phyloP scores from a whole-genome alignment of 2,113 vertebrate genomes.

The Anhinga rufa region DNA sequence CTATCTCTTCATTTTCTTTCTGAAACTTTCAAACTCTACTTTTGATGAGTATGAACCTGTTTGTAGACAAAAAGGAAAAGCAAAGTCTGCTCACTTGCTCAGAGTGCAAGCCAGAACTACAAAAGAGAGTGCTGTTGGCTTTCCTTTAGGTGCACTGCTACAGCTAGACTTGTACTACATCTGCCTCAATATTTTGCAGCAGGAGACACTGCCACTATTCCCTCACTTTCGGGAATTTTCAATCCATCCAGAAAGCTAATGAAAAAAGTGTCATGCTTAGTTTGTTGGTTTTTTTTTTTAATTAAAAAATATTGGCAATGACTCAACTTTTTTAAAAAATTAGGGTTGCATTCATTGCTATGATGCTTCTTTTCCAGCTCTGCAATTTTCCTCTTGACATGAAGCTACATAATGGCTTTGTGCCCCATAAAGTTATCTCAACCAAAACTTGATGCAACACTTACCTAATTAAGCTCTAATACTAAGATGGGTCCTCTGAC shows the following conservation, averaged over 20 bases:
- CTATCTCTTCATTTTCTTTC: neutral
- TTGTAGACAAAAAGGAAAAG: neutral
- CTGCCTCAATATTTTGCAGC: neutral
- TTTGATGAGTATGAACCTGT: neutral
- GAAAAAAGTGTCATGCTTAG: neutral
- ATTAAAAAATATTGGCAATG: neutral
- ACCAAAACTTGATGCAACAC: conserved; percentile 42
- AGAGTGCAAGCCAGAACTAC: neutral
- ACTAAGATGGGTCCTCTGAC: conserved; percentile 10
- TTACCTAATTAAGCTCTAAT: conserved; percentile 55
- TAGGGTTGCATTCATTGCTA: neutral
- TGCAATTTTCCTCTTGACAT: neutral
- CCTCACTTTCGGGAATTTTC: neutral
- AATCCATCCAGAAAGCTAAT: neutral
- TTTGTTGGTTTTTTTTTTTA: neutral
- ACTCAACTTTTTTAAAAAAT: neutral
- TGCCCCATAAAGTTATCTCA: conserved; percentile 1
- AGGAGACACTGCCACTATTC: neutral
- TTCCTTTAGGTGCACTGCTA: neutral
- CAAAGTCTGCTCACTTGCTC: neutral
- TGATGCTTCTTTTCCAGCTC: conserved; percentile 31
- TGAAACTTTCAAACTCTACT: neutral
- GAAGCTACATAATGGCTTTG: conserved; percentile 18
- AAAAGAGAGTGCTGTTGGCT: neutral
- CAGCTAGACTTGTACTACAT: neutral